These are phyloP conservation scores for Wiebesia pumilae DNA, from an alignment of 1,140 invertebrate species.

Conservation along the genomic window DNA sequence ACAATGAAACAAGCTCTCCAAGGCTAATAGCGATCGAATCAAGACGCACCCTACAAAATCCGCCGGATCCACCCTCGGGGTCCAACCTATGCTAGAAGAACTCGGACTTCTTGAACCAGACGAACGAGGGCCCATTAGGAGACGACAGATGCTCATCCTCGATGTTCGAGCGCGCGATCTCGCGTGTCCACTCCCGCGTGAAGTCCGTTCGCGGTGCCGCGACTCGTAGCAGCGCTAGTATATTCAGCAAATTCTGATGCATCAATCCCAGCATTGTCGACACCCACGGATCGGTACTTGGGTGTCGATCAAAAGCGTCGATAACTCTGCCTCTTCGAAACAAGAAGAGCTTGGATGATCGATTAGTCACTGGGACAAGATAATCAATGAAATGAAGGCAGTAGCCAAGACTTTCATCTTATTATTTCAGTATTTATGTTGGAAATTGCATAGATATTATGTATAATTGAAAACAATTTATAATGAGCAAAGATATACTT, in stretches of 20 bases:
- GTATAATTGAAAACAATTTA: no score
- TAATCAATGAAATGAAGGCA: neutral
- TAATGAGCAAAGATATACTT: no score
- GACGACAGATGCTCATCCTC: neutral
- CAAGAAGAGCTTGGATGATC: neutral
- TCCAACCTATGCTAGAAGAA: neutral
- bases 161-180: neutral
- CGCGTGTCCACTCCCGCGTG: no score
- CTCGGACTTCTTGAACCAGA: neutral
- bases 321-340: no score
- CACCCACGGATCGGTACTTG: no score
- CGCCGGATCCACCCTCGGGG: no score
- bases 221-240: neutral
- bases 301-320: neutral
- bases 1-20: neutral
- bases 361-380: no score
- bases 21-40: neutral
- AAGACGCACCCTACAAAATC: neutral
- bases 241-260: neutral
- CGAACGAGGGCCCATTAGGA: neutral
- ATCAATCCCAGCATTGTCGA: neutral
- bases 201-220: no score
- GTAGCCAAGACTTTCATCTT: no score
- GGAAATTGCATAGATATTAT: neutral
- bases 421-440: no score